These are phyloP conservation scores for Cetoscarus ocellatus DNA, from an alignment of 2,797 vertebrate species.

Conservation along the genomic window DNA sequence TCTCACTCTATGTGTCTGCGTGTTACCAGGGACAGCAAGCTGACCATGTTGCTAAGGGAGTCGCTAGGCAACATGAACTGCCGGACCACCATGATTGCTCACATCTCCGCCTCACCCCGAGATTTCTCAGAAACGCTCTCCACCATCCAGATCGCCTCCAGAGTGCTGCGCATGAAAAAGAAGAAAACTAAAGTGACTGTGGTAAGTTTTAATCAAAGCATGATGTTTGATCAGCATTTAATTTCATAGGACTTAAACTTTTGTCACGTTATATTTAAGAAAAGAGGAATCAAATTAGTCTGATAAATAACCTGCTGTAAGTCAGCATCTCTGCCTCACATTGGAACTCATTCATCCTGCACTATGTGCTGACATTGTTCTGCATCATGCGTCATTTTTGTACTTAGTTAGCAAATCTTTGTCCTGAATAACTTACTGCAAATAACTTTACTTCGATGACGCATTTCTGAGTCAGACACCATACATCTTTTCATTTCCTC, in stretches of 20 bases:
- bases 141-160: slow-evolving; percentile 96
- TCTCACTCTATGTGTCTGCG: slow-evolving; percentile 51
- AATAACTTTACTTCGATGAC: neutral
- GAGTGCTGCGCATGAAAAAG: slow-evolving; percentile 98
- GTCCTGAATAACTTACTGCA: neutral
- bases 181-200: slow-evolving; percentile 98
- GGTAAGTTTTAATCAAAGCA: slow-evolving; percentile 71
- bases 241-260: slow-evolving; percentile 28
- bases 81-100: slow-evolving; percentile 99
- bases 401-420: slow-evolving; percentile 1
- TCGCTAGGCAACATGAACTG: slow-evolving; percentile 99
- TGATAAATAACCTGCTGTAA: neutral
- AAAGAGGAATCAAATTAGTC: slow-evolving; percentile 1
- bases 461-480: neutral
- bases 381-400: slow-evolving; percentile 1
- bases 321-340: neutral
- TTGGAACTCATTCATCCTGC: neutral
- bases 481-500: neutral
- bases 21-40: slow-evolving; percentile 95
- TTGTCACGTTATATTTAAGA: slow-evolving; percentile 11
- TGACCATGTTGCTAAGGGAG: slow-evolving; percentile 98
- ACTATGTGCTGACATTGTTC: neutral
- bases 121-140: slow-evolving; percentile 97
- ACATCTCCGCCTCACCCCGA: slow-evolving; percentile 94
- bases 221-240: slow-evolving; percentile 4